Conservation (phyloP, 2,113 vertebrate genomes). For the Mungos mungo region DNA sequence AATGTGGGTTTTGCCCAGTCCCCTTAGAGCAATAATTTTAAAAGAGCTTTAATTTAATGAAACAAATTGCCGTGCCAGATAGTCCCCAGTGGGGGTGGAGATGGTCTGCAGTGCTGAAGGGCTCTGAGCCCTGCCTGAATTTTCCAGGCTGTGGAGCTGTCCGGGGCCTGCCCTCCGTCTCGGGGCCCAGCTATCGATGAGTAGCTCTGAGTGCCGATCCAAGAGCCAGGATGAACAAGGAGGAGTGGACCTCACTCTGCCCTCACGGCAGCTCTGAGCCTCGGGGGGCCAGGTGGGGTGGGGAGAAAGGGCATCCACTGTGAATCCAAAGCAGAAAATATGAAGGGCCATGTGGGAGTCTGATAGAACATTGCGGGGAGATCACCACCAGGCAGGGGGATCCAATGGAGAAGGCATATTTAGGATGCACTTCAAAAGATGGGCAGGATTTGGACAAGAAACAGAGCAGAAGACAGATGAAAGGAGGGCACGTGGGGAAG, state of each 20-base stretch:
- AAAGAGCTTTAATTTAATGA: conserved; percentile 50
- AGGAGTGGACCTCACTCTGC: not conserved
- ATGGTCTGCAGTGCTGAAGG: not conserved
- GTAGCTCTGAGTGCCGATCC: not conserved
- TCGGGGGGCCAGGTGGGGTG: not conserved
- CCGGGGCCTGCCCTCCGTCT: not conserved
- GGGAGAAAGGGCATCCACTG: not conserved
- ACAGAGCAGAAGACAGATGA: not conserved
- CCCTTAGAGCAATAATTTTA: conserved; percentile 19
- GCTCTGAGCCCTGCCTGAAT: not conserved
- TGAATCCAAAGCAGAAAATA: not conserved
- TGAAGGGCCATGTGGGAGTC: not conserved
- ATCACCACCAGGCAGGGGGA: not conserved
- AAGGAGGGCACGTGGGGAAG: not conserved
- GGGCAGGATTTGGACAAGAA: not conserved
- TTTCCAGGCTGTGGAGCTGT: not conserved
- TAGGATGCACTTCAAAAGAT: not conserved
- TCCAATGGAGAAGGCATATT: not conserved
- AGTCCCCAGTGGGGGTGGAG: not conserved
- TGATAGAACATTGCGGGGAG: not conserved
- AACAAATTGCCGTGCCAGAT: not conserved
- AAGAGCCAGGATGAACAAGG: not conserved
- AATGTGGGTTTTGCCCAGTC: conserved; percentile 26
- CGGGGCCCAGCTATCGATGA: accelerated
- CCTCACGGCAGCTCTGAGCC: not conserved